These are phyloP conservation scores for Diadophis punctatus DNA, from an alignment of 2,113 vertebrate genomes.

Conservation along the genomic window DNA sequence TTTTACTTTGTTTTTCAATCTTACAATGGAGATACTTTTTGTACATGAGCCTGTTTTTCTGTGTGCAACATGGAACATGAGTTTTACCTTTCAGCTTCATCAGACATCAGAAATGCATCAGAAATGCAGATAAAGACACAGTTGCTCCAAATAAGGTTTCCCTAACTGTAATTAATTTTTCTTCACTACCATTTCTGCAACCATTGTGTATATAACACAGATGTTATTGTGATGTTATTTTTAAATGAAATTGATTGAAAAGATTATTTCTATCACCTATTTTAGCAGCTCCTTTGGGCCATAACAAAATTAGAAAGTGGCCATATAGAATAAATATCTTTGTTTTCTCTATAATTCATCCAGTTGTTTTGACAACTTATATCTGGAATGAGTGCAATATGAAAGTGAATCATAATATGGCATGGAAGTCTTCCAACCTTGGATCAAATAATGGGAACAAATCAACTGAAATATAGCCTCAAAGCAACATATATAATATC, in stretches of 20 bases:
- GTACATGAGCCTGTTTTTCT: neutral
- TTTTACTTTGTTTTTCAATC: neutral
- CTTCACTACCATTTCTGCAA: neutral
- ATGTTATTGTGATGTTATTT: neutral
- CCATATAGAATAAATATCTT: slow-evolving; percentile 18
- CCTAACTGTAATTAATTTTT: neutral
- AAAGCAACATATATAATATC: slow-evolving; percentile 61
- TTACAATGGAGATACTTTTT: neutral
- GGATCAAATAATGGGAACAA: slow-evolving; percentile 66
- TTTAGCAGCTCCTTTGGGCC: slow-evolving; percentile 35
- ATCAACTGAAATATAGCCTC: slow-evolving; percentile 70
- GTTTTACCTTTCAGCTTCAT: neutral
- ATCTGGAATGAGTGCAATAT: slow-evolving; percentile 55
- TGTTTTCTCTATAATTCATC: slow-evolving; percentile 14
- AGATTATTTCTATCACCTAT: neutral
- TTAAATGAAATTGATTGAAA: slow-evolving; percentile 12
- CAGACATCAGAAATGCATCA: neutral
- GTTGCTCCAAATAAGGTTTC: neutral
- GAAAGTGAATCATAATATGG: slow-evolving; percentile 58
- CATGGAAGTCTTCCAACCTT: slow-evolving; percentile 61
- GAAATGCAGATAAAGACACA: neutral
- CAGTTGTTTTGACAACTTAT: slow-evolving; percentile 22
- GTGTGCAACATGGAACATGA: neutral
- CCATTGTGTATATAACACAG: neutral
- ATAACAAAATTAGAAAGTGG: slow-evolving; percentile 2